A percentile compares a stretch with the other conserved stretches of the same genome.
phyloP scores from a whole-genome alignment of 2,797 vertebrate species.

The Diceros bicornis region DNA sequence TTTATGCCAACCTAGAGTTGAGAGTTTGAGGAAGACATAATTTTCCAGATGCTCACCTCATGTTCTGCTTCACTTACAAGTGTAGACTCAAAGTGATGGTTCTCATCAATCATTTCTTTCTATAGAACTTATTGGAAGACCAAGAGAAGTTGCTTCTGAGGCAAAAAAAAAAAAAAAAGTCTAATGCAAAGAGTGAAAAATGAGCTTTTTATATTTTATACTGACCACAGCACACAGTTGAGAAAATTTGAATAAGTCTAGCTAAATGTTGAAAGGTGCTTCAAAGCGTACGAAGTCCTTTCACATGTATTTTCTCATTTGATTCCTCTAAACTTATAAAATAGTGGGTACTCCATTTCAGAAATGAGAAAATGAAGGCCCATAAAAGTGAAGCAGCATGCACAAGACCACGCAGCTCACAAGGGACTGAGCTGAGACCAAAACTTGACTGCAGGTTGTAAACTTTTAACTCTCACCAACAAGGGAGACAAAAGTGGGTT shows the following conservation, averaged over 20 bases:
- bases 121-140: not conserved
- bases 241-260: not conserved
- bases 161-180: not conserved
- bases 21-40: not conserved
- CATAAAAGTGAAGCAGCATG: not conserved
- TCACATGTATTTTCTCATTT: not conserved
- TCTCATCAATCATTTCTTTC: not conserved
- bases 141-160: constrained; percentile 20
- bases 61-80: not conserved
- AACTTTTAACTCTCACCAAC: not conserved
- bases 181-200: not conserved
- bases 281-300: not conserved
- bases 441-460: not conserved
- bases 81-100: not conserved
- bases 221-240: not conserved
- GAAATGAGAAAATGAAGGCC: not conserved
- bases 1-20: not conserved
- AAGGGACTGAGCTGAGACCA: not conserved
- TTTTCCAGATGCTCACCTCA: not conserved
- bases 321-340: not conserved
- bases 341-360: not conserved
- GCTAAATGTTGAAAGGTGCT: not conserved
- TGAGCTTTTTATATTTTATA: not conserved
- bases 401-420: accelerated
- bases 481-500: not conserved